Evolutionary conservation across 2,888 invertebrate species (phyloP), one percentile per base, ranked within the genome.

Genomic region (Diogma glabrata): DNA sequence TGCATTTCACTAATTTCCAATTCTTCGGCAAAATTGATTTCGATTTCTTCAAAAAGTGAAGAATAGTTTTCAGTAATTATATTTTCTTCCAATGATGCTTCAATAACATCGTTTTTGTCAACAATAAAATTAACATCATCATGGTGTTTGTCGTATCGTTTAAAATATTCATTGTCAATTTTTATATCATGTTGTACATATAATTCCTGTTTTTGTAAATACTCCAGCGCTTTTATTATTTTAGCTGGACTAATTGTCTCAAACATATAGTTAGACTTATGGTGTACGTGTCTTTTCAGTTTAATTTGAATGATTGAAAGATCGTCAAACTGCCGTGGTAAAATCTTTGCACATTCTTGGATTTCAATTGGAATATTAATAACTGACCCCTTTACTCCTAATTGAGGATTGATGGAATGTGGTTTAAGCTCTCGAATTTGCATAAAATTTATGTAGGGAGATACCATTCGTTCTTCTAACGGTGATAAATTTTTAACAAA

Each of bases 391-490:
- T 60, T 62, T 30, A 59, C 52, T 51, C 61, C 61, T 28, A 63
- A 50, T 49, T 63, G 60, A n/a, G 60, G 55, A 54, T 66, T 57
- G 10, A 59, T 48, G 22, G 64, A 59, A 51, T 52, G 59, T 8
- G 55, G 53, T 55, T 59, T 53, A 19, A 63, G 56, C 24, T 62
- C 55, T 53, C 60, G 53, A 26, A 67, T 61, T 55, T 64, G 63
- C 63, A 65, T 65, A 49, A 67, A 67, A 36, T 61, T 59, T 28
- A 67, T 55, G 26, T 60, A 58, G 10, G 63, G 62, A 5, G 64
- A 55, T 12, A 65, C 58, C 55, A 66, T 55, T 48, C 66, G 51
- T 57, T 67, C 64, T 59, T 67, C 64, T 6, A 65, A 52, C 16
- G 52, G 47, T 8, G 57, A 55, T 52, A 61, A 55, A 23, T 45